Evolutionary conservation across 1,140 invertebrate genomes (phyloP), one percentile per base, ranked within the genome.

Genomic region (Achroia grisella): DNA sequence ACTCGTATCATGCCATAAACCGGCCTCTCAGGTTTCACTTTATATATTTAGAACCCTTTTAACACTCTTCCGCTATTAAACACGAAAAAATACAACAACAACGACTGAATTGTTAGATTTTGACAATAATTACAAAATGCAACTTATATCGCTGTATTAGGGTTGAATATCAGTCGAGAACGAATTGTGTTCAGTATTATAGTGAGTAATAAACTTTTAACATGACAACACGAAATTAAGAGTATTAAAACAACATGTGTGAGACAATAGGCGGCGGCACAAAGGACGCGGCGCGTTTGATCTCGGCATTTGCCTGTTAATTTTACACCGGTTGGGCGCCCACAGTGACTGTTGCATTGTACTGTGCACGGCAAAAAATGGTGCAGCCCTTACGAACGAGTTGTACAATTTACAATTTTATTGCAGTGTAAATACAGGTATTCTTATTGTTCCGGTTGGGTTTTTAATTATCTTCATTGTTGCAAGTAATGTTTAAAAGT

Each of bases 161-260:
- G 39, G 46, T 49, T 43, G 9, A 50, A 30, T 48, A 10, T 55
- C 10, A 12, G 10, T 5, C 2, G 17, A 23, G 2, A 23, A 23
- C 2, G 17, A 23, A 23, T 3, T 23, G 17, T 2, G 17, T 23
- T 23, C 6, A 3, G 6, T 23, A 23, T 23, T 23, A 23, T 23
- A 23, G 17, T 23, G 52, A 11, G 46, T 66, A 69, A 75, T 77
- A 75, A 80, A 77, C 60, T 65, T 69, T 75, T 74, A 74, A 77
- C 66, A 71, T 80, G 70, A 76, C 72, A 78, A 70, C 69, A 72
- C 60, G 61, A 75, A 78, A 80, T 78, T 76, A 76, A 72, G 70
- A 56, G 71, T 69, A 74, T 72, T 75, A 69, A 75, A 72, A 72
- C 63, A 70, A 70, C 72, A 72, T 63, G 56, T 65, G 70, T 55